These are phyloP conservation scores for Enteromius fasciolatus DNA, from an alignment of 2,797 vertebrate species.

Conservation along the genomic window DNA sequence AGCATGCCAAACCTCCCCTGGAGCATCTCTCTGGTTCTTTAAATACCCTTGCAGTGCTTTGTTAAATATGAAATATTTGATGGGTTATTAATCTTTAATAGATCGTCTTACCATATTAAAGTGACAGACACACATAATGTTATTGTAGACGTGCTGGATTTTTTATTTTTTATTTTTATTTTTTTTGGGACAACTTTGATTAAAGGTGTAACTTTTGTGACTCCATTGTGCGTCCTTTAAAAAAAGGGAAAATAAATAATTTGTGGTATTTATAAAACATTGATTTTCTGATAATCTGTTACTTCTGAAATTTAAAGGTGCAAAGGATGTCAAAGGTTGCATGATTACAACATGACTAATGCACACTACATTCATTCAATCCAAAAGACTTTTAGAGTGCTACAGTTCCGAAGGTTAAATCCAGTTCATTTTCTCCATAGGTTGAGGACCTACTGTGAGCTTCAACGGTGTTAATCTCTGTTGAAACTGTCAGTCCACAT, in stretches of 20 bases:
- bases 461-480: background rate
- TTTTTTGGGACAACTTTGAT: too few species aligned
- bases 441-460: background rate
- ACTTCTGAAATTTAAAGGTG: too few species aligned
- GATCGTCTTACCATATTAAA: slow-evolving; percentile 24
- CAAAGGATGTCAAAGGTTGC: background rate
- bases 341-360: background rate
- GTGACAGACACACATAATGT: slow-evolving; percentile 1
- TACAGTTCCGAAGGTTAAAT: background rate
- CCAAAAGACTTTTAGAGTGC: background rate
- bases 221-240: too few species aligned
- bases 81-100: slow-evolving; percentile 33
- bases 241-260: too few species aligned
- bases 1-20: slow-evolving; percentile 37
- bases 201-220: too few species aligned
- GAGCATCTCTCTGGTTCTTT: slow-evolving; percentile 38
- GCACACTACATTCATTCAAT: background rate
- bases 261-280: too few species aligned
- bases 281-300: too few species aligned
- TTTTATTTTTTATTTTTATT: too few species aligned
- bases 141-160: background rate
- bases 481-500: background rate
- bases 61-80: slow-evolving; percentile 29
- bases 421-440: background rate
- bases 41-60: slow-evolving; percentile 37